A percentile compares a stretch with the other conserved stretches of the same genome.
Evolutionary conservation across 1,140 invertebrate species (phyloP).

Genomic region (Branchinecta lindahli): DNA sequence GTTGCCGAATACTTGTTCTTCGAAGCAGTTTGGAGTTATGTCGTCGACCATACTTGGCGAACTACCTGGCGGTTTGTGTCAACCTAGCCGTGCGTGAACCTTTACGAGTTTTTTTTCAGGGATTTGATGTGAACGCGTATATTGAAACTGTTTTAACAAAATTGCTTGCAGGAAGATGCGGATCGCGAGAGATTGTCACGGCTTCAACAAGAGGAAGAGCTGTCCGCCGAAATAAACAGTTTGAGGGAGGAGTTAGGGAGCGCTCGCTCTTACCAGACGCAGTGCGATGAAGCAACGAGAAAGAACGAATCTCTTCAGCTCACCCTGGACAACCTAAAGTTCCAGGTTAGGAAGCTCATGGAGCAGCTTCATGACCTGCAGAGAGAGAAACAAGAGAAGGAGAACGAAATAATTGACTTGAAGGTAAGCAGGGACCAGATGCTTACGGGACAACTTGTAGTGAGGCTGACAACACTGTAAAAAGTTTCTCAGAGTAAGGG

Average conservation of each 20-base stretch:
- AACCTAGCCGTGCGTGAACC: no score
- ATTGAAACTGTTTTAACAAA: no score
- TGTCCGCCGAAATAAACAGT: not conserved
- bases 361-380: not conserved
- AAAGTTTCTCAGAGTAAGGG: no score
- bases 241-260: not conserved
- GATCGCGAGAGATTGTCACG: not conserved
- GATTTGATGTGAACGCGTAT: not conserved
- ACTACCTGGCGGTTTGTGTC: no score
- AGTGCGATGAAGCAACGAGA: not conserved
- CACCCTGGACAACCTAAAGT: not conserved
- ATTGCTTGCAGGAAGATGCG: not conserved
- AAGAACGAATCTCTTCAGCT: not conserved
- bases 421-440: not conserved
- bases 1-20: no score
- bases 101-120: not conserved
- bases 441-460: no score
- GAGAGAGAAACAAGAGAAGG: not conserved
- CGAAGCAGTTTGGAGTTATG: no score
- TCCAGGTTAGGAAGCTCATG: not conserved
- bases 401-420: not conserved
- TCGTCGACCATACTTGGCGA: no score
- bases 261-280: not conserved
- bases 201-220: not conserved
- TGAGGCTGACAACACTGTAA: no score